Conservation (phyloP, 35 echinoderm and acorn worm species). For the Hemicentrotus pulcherrimus region DNA sequence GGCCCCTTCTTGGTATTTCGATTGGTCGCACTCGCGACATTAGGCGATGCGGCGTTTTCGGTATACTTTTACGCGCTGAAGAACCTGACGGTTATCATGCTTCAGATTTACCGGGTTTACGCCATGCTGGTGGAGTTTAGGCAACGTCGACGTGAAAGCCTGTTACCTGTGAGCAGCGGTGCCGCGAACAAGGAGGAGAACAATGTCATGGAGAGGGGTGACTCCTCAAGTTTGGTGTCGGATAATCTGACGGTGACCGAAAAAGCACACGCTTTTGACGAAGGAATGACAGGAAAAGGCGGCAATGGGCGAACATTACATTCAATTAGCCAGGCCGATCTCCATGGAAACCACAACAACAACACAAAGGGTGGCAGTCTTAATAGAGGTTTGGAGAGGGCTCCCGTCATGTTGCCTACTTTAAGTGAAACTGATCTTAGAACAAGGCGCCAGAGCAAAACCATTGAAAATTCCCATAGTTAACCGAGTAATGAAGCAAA, state of each 20-base stretch:
- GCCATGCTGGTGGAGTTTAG: conserved; percentile 48
- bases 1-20: conserved; percentile 59
- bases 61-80: conserved; percentile 69
- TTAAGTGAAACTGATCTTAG: neutral
- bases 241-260: neutral
- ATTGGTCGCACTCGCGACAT: neutral
- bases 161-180: neutral
- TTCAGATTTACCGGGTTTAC: conserved; percentile 64
- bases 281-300: neutral
- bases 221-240: neutral
- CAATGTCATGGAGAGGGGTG: neutral
- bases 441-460: conserved; percentile 24
- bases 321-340: neutral
- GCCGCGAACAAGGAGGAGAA: neutral
- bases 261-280: neutral
- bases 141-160: neutral
- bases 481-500: no score
- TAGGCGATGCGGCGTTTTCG: neutral
- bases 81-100: conserved; percentile 63
- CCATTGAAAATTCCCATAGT: neutral
- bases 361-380: neutral
- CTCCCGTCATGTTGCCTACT: neutral
- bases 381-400: neutral
- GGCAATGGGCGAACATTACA: neutral
- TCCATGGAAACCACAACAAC: neutral